Evolutionary conservation across 2,797 vertebrate species (phyloP).

Genomic region (Acipenser oxyrinchus): DNA sequence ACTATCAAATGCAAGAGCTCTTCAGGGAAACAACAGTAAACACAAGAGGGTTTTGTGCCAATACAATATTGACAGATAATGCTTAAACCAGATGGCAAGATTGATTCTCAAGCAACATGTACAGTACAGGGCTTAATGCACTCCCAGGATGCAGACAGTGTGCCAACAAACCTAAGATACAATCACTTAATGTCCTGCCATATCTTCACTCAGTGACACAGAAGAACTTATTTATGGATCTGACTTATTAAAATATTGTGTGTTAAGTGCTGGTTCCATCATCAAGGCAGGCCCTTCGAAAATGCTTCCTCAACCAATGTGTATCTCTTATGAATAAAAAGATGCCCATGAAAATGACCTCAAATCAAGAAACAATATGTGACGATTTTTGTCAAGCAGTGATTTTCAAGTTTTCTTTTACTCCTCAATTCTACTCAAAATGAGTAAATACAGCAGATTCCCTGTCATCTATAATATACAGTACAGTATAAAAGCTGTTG

Average conservation of each 20-base stretch:
- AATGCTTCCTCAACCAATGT: slow-evolving; percentile 5
- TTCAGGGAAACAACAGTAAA: no score
- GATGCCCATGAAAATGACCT: slow-evolving; percentile 12
- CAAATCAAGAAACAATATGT: slow-evolving; percentile 2
- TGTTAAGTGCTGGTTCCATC: slow-evolving; percentile 23
- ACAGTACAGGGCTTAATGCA: background rate
- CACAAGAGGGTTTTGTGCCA: no score
- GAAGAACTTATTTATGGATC: slow-evolving; percentile 24
- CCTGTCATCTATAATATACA: no score
- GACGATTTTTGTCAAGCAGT: background rate
- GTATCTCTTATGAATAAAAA: background rate
- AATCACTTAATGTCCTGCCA: slow-evolving; percentile 23
- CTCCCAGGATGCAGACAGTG: slow-evolving; percentile 19
- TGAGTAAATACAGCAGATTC: no score
- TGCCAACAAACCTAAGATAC: slow-evolving; percentile 21
- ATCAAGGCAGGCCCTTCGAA: slow-evolving; percentile 15
- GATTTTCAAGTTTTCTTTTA: no score
- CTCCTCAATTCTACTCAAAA: no score
- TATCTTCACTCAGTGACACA: slow-evolving; percentile 16
- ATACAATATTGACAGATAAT: no score
- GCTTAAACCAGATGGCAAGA: no score
- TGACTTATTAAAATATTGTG: slow-evolving; percentile 31
- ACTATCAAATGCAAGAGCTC: no score
- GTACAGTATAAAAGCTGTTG: no score
- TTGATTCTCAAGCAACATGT: no score